Evolutionary conservation across 1,140 invertebrate genomes (phyloP).

Genomic region (Eurytemora carolleeae): DNA sequence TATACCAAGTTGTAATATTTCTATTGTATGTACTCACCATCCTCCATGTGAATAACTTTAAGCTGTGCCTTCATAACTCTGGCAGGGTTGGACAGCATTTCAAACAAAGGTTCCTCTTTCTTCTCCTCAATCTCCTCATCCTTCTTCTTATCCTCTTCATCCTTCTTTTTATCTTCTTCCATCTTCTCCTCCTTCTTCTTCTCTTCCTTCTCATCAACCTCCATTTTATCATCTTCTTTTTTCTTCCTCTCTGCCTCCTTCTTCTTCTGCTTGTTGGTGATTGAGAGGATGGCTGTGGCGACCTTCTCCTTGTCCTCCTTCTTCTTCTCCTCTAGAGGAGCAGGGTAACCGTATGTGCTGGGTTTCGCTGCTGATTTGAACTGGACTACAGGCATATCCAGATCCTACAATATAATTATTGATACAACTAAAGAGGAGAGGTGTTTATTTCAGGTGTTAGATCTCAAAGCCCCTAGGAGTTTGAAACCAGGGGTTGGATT

Average conservation of each 20-base stretch:
- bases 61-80: constrained; percentile 79
- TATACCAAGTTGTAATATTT: too few species aligned
- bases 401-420: constrained; percentile 1
- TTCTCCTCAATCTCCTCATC: constrained; percentile 32
- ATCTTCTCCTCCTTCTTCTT: constrained; percentile 27
- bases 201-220: constrained; percentile 26
- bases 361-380: constrained; percentile 68
- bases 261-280: constrained; percentile 70
- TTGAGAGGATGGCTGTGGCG: constrained; percentile 88
- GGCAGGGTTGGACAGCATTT: constrained; percentile 82
- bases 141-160: constrained; percentile 31
- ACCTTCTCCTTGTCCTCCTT: constrained; percentile 77
- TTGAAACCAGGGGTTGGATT: too few species aligned
- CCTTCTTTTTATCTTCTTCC: constrained; percentile 29
- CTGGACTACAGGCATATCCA: background rate
- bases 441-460: too few species aligned
- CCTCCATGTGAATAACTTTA: constrained; percentile 59
- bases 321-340: constrained; percentile 91
- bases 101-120: constrained; percentile 53
- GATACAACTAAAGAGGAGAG: too few species aligned
- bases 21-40: constrained; percentile 52
- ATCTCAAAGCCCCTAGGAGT: too few species aligned
- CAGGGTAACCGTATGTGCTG: constrained; percentile 86
- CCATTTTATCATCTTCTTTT: constrained; percentile 33
- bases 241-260: constrained; percentile 39